Conservation (phyloP, 2,797 vertebrate species). For the Peromyscus attwateri region DNA sequence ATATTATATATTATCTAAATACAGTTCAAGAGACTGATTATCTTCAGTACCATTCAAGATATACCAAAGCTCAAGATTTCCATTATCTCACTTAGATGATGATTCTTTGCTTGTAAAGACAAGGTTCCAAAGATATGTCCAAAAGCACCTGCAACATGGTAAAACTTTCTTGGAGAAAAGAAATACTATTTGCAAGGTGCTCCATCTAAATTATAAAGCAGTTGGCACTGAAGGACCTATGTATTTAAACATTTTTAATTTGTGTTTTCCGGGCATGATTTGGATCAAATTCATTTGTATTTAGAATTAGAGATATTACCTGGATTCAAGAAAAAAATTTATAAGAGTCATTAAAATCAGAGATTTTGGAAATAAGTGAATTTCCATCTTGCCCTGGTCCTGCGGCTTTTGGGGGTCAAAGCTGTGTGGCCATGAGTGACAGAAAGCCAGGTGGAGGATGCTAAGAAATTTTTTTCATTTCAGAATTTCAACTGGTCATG, state of each 20-base stretch:
- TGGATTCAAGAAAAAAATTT: conserved; percentile 76
- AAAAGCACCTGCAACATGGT: background rate
- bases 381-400: conserved; percentile 74
- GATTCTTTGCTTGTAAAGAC: background rate
- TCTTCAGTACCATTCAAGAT: conserved; percentile 3
- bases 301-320: conserved; percentile 77
- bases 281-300: conserved; percentile 45
- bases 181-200: background rate
- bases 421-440: conserved; percentile 71
- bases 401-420: conserved; percentile 74
- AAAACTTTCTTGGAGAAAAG: background rate
- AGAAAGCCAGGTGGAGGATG: conserved; percentile 49
- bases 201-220: background rate
- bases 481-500: conserved; percentile 71
- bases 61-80: conserved; percentile 28
- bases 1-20: background rate
- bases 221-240: background rate
- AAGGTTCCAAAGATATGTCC: background rate
- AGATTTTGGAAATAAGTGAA: conserved; percentile 78
- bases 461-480: conserved; percentile 69
- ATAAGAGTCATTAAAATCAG: conserved; percentile 82
- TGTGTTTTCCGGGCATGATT: conserved; percentile 11
- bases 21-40: background rate
- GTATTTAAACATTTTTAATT: background rate
- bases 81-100: background rate